A percentile compares a stretch with the other conserved stretches of the same genome.
These are phyloP conservation scores for Scaptomyza flava DNA, from an alignment of 2,888 invertebrate genomes.

Conservation along the genomic window DNA sequence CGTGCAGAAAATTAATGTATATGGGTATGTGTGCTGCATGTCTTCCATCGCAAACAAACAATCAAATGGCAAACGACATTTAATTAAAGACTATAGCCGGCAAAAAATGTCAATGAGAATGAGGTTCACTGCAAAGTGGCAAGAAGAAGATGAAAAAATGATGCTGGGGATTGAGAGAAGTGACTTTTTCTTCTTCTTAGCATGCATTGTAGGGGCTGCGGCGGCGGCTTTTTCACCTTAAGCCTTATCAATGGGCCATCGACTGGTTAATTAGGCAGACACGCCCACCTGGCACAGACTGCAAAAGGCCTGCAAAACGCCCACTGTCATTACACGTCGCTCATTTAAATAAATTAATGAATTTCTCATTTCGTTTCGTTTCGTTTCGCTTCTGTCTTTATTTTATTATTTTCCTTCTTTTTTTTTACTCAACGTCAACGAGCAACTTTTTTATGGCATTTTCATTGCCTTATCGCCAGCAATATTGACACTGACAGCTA, in stretches of 20 bases:
- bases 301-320: constrained; percentile 23
- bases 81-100: constrained; percentile 58
- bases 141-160: background rate
- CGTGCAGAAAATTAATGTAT: constrained; percentile 30
- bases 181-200: background rate
- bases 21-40: constrained; percentile 11
- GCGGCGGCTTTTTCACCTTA: constrained; percentile 14
- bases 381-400: constrained; percentile 18
- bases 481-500: constrained; percentile 62
- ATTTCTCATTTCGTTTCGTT: constrained; percentile 57
- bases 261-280: constrained; percentile 62
- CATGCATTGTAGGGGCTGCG: constrained; percentile 2
- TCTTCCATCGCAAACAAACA: constrained; percentile 51
- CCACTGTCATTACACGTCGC: constrained; percentile 70
- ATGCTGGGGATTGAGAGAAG: background rate
- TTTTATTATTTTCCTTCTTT: background rate
- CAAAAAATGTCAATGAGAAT: constrained; percentile 14
- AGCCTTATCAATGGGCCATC: constrained; percentile 61
- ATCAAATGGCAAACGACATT: constrained; percentile 70
- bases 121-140: background rate
- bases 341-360: constrained; percentile 77
- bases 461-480: constrained; percentile 64
- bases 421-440: constrained; percentile 2
- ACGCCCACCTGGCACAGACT: constrained; percentile 42
- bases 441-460: constrained; percentile 61